A percentile compares a stretch with the other conserved stretches of the same genome.
These are phyloP conservation scores for Lepisosteus oculatus DNA, from an alignment of 2,113 vertebrate species.

Conservation along the genomic window DNA sequence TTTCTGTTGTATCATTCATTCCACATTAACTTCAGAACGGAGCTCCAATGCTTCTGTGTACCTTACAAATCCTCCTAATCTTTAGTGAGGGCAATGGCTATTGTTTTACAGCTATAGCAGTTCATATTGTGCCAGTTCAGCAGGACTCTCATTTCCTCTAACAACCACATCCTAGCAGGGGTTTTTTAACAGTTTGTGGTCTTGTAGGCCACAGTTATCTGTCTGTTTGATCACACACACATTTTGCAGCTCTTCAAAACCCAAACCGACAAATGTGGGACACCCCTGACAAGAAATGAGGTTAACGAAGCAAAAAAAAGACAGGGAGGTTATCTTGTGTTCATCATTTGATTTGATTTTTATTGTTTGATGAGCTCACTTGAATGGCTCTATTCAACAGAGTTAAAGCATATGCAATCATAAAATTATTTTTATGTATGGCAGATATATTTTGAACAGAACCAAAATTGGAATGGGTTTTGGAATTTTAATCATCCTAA, in stretches of 20 bases:
- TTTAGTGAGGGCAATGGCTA: slow-evolving; percentile 56
- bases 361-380: background rate
- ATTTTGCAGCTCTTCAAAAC: background rate
- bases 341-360: slow-evolving; percentile 1
- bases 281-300: background rate
- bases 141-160: slow-evolving; percentile 67
- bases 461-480: no score
- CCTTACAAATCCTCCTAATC: slow-evolving; percentile 64
- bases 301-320: background rate
- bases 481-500: no score
- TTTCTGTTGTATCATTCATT: slow-evolving; percentile 64
- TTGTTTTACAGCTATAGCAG: slow-evolving; percentile 55
- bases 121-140: slow-evolving; percentile 59
- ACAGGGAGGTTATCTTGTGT: background rate
- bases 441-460: no score
- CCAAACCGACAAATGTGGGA: slow-evolving; percentile 7
- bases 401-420: no score
- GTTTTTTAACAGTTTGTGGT: slow-evolving; percentile 56
- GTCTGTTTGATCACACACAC: slow-evolving; percentile 12
- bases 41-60: slow-evolving; percentile 58
- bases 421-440: no score
- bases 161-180: slow-evolving; percentile 64
- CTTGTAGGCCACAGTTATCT: slow-evolving; percentile 2
- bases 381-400: background rate
- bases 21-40: slow-evolving; percentile 71